A percentile compares a stretch with the other conserved stretches of the same genome.
Conservation (phyloP, 2,113 vertebrate genomes). For the Neomonachus schauinslandi region DNA sequence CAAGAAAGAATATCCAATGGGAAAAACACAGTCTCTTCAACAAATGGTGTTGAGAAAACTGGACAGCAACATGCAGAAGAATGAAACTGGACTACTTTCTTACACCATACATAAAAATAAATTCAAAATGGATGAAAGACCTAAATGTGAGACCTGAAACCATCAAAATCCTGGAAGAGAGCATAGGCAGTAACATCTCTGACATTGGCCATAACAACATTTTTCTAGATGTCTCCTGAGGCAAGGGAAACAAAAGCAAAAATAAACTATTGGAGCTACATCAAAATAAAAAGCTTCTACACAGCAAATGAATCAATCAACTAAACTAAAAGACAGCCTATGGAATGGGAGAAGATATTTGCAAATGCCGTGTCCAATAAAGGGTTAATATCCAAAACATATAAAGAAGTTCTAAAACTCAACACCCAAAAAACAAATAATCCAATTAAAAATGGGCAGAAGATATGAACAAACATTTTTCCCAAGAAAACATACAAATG, state of each 20-base stretch:
- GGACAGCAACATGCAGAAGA: neutral
- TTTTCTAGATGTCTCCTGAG: neutral
- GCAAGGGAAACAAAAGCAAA: neutral
- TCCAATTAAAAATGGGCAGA: neutral
- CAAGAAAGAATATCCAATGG: neutral
- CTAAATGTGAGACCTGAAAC: neutral
- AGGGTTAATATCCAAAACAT: neutral
- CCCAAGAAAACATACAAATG: neutral
- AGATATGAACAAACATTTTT: neutral
- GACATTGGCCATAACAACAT: neutral
- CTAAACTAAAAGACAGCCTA: neutral
- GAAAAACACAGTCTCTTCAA: neutral
- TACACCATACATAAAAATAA: neutral
- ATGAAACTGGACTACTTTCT: neutral
- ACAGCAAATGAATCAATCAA: neutral
- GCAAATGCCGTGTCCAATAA: neutral
- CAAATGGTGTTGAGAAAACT: neutral
- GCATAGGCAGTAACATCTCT: neutral
- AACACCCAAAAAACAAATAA: neutral
- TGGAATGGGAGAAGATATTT: neutral
- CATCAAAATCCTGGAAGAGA: neutral
- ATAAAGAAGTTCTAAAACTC: neutral
- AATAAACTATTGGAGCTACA: neutral
- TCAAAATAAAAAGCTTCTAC: neutral
- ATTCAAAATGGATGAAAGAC: neutral